Conservation (phyloP, 2,888 invertebrate species). For the Brachyopa scutellaris region DNA sequence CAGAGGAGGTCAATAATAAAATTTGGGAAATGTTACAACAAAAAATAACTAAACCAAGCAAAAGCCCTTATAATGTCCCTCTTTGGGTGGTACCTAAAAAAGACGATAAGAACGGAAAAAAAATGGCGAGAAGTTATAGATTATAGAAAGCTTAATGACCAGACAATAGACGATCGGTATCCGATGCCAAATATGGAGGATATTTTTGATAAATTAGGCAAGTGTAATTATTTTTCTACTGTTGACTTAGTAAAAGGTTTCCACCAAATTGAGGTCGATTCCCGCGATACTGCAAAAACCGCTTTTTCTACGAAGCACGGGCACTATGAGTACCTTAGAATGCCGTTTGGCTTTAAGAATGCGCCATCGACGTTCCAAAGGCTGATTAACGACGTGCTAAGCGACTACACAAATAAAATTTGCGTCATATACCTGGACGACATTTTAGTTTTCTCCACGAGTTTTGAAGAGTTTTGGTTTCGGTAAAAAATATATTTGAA, state of each 20-base stretch:
- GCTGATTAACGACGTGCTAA: not conserved
- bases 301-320: too few species aligned
- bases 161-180: too few species aligned
- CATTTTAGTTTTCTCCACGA: not conserved
- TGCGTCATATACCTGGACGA: not conserved
- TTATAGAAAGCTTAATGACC: too few species aligned
- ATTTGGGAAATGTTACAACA: not conserved
- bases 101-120: too few species aligned
- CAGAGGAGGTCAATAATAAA: too few species aligned
- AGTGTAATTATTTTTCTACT: too few species aligned
- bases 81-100: not conserved
- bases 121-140: not conserved
- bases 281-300: too few species aligned
- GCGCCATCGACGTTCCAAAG: not conserved
- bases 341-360: not conserved
- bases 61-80: not conserved
- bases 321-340: not conserved
- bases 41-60: not conserved
- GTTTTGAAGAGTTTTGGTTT: too few species aligned
- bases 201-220: not conserved
- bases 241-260: not conserved
- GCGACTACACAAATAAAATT: not conserved
- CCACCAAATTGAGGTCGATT: not conserved
- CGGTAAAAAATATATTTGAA: too few species aligned
- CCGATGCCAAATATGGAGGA: not conserved